Evolutionary conservation across 2,797 vertebrate species (phyloP).

Genomic region (Acanthurus lineatus): DNA sequence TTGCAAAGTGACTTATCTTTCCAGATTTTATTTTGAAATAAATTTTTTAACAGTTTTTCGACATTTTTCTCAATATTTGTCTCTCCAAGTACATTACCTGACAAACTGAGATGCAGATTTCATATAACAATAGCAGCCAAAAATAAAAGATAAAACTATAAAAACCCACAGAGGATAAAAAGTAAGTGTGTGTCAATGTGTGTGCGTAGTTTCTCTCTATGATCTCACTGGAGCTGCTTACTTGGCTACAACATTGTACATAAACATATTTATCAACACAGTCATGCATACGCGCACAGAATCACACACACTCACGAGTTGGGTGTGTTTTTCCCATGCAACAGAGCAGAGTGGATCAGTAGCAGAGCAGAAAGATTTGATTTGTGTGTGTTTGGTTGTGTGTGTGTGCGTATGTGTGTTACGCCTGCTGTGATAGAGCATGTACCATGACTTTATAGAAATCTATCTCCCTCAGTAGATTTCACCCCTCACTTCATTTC

Average conservation of each 20-base stretch:
- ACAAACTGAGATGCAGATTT: background rate
- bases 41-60: no score
- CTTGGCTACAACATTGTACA: background rate
- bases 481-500: slow-evolving; percentile 82
- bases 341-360: slow-evolving; percentile 61
- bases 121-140: background rate
- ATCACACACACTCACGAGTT: slow-evolving; percentile 12
- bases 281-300: slow-evolving; percentile 35
- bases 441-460: slow-evolving; percentile 81
- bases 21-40: background rate
- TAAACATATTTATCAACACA: slow-evolving; percentile 42
- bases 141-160: background rate
- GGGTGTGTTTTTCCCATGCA: slow-evolving; percentile 49
- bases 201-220: background rate
- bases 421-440: slow-evolving; percentile 72
- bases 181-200: background rate
- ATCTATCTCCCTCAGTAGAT: slow-evolving; percentile 77
- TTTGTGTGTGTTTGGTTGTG: slow-evolving; percentile 33
- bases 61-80: background rate
- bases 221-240: background rate
- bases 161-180: background rate
- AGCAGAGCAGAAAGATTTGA: slow-evolving; percentile 70
- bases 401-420: slow-evolving; percentile 29
- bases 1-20: background rate
- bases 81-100: background rate